These are phyloP conservation scores for Tamandua tetradactyla DNA, from an alignment of 2,797 vertebrate genomes.

Conservation along the genomic window DNA sequence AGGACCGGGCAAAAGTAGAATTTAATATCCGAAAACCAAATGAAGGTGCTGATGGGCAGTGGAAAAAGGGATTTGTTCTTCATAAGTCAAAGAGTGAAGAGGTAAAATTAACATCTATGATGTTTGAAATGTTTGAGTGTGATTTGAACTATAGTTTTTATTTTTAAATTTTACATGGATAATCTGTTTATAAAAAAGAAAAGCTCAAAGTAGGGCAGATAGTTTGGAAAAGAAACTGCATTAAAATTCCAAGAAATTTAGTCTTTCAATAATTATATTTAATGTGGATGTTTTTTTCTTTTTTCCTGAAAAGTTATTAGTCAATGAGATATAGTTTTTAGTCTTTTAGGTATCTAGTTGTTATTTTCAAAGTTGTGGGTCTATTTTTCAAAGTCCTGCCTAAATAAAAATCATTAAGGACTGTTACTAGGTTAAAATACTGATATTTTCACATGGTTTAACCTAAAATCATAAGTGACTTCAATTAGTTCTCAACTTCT, in stretches of 20 bases:
- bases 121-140: background rate
- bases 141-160: background rate
- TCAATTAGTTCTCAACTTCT: background rate
- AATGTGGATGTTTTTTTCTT: background rate
- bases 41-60: slow-evolving; percentile 97
- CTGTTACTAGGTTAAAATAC: background rate
- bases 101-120: slow-evolving; percentile 81
- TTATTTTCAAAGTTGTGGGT: background rate
- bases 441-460: background rate
- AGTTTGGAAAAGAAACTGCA: background rate
- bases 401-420: background rate
- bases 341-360: background rate
- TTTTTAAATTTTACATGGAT: background rate
- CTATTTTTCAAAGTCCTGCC: background rate
- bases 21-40: slow-evolving; percentile 99
- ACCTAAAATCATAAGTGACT: background rate
- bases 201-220: background rate
- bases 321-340: background rate
- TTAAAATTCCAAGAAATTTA: background rate
- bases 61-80: slow-evolving; percentile 99
- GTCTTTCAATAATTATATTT: background rate
- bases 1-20: slow-evolving; percentile 98
- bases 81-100: slow-evolving; percentile 99
- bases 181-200: background rate
- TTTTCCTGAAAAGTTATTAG: background rate